These are phyloP conservation scores for Steinernema khuongi DNA, from an alignment of 1,140 invertebrate species.

Conservation along the genomic window DNA sequence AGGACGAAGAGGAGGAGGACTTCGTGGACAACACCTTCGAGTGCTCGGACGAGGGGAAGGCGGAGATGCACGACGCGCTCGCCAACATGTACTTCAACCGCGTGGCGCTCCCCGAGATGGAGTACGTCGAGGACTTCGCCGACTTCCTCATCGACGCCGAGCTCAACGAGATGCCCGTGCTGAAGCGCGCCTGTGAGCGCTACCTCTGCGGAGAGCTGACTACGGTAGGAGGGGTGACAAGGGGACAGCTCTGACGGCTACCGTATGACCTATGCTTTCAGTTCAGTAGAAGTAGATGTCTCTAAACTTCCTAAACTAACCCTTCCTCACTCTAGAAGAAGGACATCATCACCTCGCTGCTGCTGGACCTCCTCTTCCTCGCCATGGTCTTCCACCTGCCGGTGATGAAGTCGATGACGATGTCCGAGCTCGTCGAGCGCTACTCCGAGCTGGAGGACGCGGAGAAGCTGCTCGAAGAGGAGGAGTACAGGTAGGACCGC, in stretches of 20 bases:
- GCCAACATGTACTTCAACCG: constrained; percentile 58
- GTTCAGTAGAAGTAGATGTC: constrained; percentile 8
- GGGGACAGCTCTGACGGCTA: constrained; percentile 20
- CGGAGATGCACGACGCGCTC: constrained; percentile 56
- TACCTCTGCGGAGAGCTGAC: constrained; percentile 57
- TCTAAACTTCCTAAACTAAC: not conserved
- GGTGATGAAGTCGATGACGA: constrained; percentile 58
- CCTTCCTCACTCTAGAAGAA: constrained; percentile 45
- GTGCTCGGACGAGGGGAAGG: constrained; percentile 49
- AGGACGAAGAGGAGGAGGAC: constrained; percentile 28
- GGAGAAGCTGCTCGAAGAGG: constrained; percentile 50
- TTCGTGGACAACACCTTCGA: constrained; percentile 46
- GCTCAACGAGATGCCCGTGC: constrained; percentile 53
- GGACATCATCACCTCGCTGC: constrained; percentile 51
- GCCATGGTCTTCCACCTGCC: constrained; percentile 55
- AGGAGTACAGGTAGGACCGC: constrained; percentile 50
- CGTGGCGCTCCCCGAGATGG: constrained; percentile 53
- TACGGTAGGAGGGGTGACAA: constrained; percentile 34
- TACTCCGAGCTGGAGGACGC: constrained; percentile 45
- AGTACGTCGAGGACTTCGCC: constrained; percentile 56
- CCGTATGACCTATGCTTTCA: not conserved
- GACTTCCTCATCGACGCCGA: constrained; percentile 58
- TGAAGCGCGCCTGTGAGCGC: constrained; percentile 54
- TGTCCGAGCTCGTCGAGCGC: constrained; percentile 48
- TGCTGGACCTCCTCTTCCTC: constrained; percentile 54